Percentiles rank a stretch among this genome's conserved stretches.
Conservation (phyloP, 2,797 vertebrate genomes). For the Poeciliopsis presidionis region DNA sequence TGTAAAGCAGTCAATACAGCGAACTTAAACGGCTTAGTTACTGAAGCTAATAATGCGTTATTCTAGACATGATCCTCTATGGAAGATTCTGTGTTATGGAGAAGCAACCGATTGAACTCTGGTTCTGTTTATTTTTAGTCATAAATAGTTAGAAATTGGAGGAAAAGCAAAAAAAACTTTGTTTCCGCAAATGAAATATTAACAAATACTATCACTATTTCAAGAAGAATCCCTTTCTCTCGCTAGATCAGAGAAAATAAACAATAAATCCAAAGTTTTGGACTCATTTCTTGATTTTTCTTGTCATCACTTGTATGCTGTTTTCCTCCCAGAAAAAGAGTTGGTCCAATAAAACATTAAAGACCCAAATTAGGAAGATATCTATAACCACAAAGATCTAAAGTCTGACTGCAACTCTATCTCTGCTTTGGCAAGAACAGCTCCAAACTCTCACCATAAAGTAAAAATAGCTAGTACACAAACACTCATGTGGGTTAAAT, state of each 20-base stretch:
- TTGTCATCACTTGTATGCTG: neutral
- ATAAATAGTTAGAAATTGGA: neutral
- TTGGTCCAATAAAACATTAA: constrained; percentile 14
- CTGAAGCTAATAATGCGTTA: neutral
- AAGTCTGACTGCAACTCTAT: constrained; percentile 8
- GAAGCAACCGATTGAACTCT: neutral
- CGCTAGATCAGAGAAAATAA: neutral
- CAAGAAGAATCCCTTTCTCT: neutral
- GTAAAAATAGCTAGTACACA: constrained; percentile 33
- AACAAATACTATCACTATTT: neutral
- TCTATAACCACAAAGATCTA: constrained; percentile 14
- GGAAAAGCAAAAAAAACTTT: neutral
- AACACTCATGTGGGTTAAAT: constrained; percentile 42
- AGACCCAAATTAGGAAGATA: neutral
- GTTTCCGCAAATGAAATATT: neutral
- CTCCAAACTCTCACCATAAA: constrained; percentile 30
- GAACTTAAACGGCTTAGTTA: neutral
- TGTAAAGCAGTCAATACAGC: neutral
- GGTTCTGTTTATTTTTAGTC: neutral
- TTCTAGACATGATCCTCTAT: neutral
- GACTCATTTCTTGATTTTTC: neutral
- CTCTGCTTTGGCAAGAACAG: constrained; percentile 12
- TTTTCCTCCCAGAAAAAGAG: neutral
- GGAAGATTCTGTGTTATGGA: neutral
- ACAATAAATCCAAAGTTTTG: neutral